Conservation (phyloP, 2,797 vertebrate genomes). For the Accipiter badius region DNA sequence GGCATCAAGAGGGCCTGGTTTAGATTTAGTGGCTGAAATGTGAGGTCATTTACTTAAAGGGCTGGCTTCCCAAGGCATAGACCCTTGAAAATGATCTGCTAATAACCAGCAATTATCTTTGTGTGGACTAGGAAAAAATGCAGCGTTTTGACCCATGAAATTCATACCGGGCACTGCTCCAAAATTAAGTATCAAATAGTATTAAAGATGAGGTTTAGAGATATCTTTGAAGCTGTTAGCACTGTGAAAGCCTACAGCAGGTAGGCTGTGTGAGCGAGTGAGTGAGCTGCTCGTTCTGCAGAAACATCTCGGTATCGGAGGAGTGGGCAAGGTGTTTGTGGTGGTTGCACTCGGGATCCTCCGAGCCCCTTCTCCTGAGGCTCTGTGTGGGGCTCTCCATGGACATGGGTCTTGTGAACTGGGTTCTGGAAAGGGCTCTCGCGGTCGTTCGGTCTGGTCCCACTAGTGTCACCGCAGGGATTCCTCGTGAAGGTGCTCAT, state of each 20-base stretch:
- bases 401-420: not conserved
- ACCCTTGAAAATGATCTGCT: not conserved
- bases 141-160: not conserved
- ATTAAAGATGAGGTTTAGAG: not conserved
- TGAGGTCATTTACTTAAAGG: not conserved
- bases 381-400: not conserved
- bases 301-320: not conserved
- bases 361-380: not conserved
- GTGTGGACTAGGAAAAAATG: not conserved
- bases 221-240: not conserved
- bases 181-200: not conserved
- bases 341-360: not conserved
- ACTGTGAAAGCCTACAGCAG: not conserved
- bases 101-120: not conserved
- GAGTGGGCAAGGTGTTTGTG: not conserved
- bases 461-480: not conserved
- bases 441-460: fast-evolving
- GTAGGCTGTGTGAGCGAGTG: not conserved
- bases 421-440: not conserved
- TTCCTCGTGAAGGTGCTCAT: not conserved
- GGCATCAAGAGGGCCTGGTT: not conserved
- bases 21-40: not conserved
- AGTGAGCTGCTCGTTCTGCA: not conserved
- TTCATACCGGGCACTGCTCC: not conserved
- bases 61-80: not conserved